Evolutionary conservation across 2,888 invertebrate species (phyloP), one percentile per base, ranked within the genome.

Genomic region (Aphidoletes aphidimyza): DNA sequence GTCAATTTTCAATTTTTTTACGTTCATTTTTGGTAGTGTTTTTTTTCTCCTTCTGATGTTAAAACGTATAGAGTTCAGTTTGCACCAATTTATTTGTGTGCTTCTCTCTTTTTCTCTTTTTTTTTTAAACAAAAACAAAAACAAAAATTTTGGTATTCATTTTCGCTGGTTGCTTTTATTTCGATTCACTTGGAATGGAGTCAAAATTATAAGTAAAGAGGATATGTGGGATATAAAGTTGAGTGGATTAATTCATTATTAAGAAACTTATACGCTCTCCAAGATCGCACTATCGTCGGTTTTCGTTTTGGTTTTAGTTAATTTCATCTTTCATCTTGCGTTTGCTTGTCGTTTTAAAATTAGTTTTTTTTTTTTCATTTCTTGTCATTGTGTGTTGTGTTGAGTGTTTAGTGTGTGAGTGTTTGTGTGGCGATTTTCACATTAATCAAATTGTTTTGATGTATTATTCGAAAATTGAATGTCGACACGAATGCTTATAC

Each of bases 171-270:
- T 69, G 3, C 6, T 69, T 69, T 30, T 9, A 30, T 69, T 42
- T n/a, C 30, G 14, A 69, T 30, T 69, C n/a, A 54, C 69, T 14
- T 69, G 69, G 34, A 69, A 69, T 30, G 30, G 69, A 69, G 69
- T 69, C 6, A 69, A 69, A n/a, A 69, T 54, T 22, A 69, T 30
- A 69, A 14, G 69, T 69, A 0, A 69, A 69, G 69, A 69, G 69
- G 69, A 69, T 69, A 69, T 69, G 69, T 69, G 69, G 69, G 34
- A 69, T 69, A 69, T 69, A 69, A 69, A 69, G 22, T 54, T 54
- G 54, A 30, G 34, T 69, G 54, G n/a, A 26, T 54, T 1, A 69
- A 69, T 69, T 69, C 69, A 69, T 69, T 69, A 30, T 30, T n/a
- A 69, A 69, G 54, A 54, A 26, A 54, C 22, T 54, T 14, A 69